A percentile compares a stretch with the other conserved stretches of the same genome.
Conservation (phyloP, 2,797 vertebrate species). For the Protonibea diacanthus region DNA sequence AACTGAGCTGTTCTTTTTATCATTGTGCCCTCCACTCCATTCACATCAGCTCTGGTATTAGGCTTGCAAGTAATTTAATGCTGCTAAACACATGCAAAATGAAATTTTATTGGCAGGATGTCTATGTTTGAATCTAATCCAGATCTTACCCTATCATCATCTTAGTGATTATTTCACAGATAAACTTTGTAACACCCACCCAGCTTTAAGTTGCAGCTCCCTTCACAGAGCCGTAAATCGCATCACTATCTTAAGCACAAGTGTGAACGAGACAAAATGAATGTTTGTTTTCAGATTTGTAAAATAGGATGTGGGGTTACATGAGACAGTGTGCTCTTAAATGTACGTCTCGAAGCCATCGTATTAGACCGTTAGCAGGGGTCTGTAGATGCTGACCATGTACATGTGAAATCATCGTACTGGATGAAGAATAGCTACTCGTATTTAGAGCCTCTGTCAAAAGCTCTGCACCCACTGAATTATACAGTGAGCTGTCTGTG, state of each 20-base stretch:
- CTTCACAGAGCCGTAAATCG: too few species aligned
- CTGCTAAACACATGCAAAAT: too few species aligned
- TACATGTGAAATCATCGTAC: constrained; percentile 4
- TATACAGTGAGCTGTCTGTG: constrained; percentile 21
- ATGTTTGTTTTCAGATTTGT: constrained; percentile 61
- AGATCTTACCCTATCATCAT: too few species aligned
- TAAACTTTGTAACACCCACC: too few species aligned
- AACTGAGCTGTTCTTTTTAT: too few species aligned
- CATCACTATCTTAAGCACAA: constrained; percentile 8
- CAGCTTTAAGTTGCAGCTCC: too few species aligned
- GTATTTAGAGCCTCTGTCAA: constrained; percentile 18
- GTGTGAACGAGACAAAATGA: constrained; percentile 64
- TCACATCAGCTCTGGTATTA: too few species aligned
- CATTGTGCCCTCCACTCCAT: too few species aligned
- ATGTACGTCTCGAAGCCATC: background rate
- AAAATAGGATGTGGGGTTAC: constrained; percentile 11
- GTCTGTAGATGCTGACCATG: constrained; percentile 6
- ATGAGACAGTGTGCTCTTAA: constrained; percentile 7
- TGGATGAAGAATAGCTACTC: constrained; percentile 7
- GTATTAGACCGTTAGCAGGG: background rate
- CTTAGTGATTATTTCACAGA: too few species aligned
- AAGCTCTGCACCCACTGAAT: constrained; percentile 34
- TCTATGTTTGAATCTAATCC: too few species aligned
- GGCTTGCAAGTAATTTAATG: too few species aligned
- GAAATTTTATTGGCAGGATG: too few species aligned